phyloP scores from a whole-genome alignment of 2,797 vertebrate species.

The Cichlasoma orientale region DNA sequence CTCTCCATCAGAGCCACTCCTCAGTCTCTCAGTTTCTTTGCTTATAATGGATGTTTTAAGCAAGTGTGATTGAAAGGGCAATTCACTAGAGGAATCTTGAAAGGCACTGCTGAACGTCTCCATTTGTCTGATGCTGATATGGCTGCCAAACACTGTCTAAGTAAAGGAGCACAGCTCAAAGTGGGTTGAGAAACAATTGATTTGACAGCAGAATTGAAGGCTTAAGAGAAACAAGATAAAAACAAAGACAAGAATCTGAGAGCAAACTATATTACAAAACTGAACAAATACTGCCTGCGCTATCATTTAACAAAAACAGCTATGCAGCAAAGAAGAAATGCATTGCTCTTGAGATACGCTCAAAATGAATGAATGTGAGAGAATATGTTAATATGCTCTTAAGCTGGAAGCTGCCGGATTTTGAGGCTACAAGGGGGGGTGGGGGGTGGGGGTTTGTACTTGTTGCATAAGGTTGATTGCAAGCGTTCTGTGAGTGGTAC shows the following conservation, averaged over 20 bases:
- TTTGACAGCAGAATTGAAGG: conserved; percentile 29
- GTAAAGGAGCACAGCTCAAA: conserved; percentile 21
- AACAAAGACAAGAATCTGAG: conserved; percentile 18
- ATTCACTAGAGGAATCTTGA: conserved; percentile 59
- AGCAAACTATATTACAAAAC: conserved; percentile 26
- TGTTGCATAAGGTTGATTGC: conserved; percentile 40
- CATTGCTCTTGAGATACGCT: conserved; percentile 18
- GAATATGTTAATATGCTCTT: conserved; percentile 39
- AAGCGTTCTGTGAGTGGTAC: neutral
- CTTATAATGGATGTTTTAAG: conserved; percentile 60
- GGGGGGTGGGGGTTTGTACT: conserved; percentile 45
- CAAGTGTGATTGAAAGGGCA: conserved; percentile 54
- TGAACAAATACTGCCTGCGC: neutral
- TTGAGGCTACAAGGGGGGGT: conserved; percentile 47
- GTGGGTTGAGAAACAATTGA: conserved; percentile 14
- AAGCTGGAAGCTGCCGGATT: conserved; percentile 3
- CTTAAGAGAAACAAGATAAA: conserved; percentile 20
- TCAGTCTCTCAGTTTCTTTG: conserved; percentile 24
- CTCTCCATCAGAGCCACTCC: neutral
- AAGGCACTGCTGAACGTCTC: conserved; percentile 37
- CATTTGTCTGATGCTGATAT: conserved; percentile 43
- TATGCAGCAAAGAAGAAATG: conserved; percentile 5
- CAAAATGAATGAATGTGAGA: conserved; percentile 42
- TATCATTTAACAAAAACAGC: conserved; percentile 1
- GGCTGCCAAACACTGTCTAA: conserved; percentile 24